Evolutionary conservation across 2,797 vertebrate species (phyloP).

Genomic region (Pangasius mekongensis): DNA sequence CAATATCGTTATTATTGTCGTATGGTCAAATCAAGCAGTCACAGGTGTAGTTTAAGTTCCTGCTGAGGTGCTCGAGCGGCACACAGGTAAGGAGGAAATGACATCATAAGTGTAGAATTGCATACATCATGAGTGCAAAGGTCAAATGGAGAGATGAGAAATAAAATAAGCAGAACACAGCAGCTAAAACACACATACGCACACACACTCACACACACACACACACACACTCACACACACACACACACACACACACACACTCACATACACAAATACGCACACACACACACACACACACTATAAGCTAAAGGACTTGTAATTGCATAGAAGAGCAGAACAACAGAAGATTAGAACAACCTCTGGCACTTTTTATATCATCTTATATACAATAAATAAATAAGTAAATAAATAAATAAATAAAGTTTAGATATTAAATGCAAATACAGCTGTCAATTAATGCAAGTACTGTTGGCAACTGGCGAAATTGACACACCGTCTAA

Average conservation of each 20-base stretch:
- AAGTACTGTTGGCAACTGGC: background rate
- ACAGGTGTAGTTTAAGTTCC: background rate
- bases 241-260: background rate
- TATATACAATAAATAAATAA: background rate
- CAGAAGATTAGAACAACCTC: background rate
- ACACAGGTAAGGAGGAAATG: constrained; percentile 2
- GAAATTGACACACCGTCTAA: background rate
- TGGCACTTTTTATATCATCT: background rate
- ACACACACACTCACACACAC: too few relatives aligned
- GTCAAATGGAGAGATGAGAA: background rate
- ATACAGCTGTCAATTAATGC: background rate
- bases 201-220: background rate
- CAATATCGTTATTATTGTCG: background rate
- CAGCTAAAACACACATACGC: background rate
- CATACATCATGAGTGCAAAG: background rate
- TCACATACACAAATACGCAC: too few relatives aligned
- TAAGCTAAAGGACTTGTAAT: background rate
- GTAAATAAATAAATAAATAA: background rate
- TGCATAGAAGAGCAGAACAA: background rate
- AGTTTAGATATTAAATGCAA: background rate
- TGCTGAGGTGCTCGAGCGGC: background rate
- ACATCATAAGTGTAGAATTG: constrained; percentile 14
- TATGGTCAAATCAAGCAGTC: background rate
- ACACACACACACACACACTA: background rate
- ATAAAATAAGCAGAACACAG: background rate